Evolutionary conservation across 2,888 invertebrate species (phyloP), one percentile per base, ranked within the genome.

Genomic region (Leptothorax acervorum): DNA sequence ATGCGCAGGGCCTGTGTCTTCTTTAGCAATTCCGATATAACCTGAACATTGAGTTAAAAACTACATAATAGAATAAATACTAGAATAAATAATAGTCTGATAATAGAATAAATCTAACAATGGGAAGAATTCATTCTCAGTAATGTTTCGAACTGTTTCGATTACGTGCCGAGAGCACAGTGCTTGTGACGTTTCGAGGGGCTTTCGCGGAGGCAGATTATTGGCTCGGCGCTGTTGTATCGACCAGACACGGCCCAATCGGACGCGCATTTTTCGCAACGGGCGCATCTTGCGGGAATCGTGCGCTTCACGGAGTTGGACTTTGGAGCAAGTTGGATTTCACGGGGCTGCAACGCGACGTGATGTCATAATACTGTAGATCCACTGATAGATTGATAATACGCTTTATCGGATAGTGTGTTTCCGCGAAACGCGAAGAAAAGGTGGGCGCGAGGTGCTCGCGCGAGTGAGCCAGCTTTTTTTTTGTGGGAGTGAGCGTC

Each of bases 281-380:
- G 60, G n/a, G 70, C 68, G 75, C 82, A 62, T 89, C 89, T 86
- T 66, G 65, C 79, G 4, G 28, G 15, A 78, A 82, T 51, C 55
- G 83, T 35, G 45, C 76, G 53, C 65, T 87, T 68, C 88, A 31
- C 68, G 90, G 70, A 23, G 23, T 23, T 23, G 23, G 23, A 23
- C 23, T 23, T 23, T 23, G 23, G 23, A 23, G 23, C 23, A 23
- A 23, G 23, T 23, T 23, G 23, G 23, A 23, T 0, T 23, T 23
- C 23, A 23, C 70, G 35, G 0, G 5, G 35, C 4, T 6, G 35
- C 35, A 6, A 35, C 74, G 42, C 11, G 79, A 31, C 55, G 68
- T 89, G 89, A 90, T 90, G 87, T 90, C 90, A 90, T 84, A 85
- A 85, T 79, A 85, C 57, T 65, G 84, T 82, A 63, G 51, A 74